These are phyloP conservation scores for Oophaga sylvatica DNA, from an alignment of 2,797 vertebrate species.

Conservation along the genomic window DNA sequence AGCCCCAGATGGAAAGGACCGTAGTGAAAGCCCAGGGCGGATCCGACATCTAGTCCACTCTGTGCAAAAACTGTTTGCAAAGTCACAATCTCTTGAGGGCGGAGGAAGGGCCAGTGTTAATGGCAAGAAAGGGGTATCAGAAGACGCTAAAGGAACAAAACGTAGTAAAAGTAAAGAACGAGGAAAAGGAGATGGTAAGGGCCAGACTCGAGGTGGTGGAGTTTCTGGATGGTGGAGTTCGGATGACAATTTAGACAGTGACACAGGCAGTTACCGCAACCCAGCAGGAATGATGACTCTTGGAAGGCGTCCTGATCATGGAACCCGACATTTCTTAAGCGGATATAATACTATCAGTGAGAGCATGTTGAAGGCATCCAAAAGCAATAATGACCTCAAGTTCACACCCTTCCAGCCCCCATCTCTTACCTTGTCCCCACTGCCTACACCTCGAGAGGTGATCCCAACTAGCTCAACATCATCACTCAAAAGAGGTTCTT, in stretches of 20 bases:
- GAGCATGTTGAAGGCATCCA: constrained; percentile 93
- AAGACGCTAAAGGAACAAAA: constrained; percentile 87
- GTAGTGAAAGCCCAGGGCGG: constrained; percentile 93
- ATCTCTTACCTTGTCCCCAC: constrained; percentile 64
- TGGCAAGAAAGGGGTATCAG: constrained; percentile 78
- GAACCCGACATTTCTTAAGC: constrained; percentile 92
- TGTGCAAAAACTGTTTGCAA: constrained; percentile 96
- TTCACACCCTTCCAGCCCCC: constrained; percentile 74
- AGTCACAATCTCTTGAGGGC: constrained; percentile 93
- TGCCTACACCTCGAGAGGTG: constrained; percentile 77
- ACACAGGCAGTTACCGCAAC: constrained; percentile 90
- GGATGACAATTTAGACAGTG: constrained; percentile 88
- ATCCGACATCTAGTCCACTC: constrained; percentile 98
- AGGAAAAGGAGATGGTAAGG: constrained; percentile 88
- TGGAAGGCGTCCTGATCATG: constrained; percentile 88
- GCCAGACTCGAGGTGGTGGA: constrained; percentile 88
- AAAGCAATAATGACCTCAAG: constrained; percentile 92
- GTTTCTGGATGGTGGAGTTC: constrained; percentile 99
- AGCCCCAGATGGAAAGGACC: constrained; percentile 81
- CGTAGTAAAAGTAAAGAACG: constrained; percentile 97
- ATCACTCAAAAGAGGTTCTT: constrained; percentile 90
- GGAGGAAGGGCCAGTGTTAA: constrained; percentile 89
- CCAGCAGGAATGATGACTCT: constrained; percentile 93
- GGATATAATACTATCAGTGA: constrained; percentile 96
- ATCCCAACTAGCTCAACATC: constrained; percentile 79